Percentiles rank a stretch among this genome's conserved stretches.
phyloP scores from a whole-genome alignment of 2,797 vertebrate species.

The Cyprinodon diabolis region DNA sequence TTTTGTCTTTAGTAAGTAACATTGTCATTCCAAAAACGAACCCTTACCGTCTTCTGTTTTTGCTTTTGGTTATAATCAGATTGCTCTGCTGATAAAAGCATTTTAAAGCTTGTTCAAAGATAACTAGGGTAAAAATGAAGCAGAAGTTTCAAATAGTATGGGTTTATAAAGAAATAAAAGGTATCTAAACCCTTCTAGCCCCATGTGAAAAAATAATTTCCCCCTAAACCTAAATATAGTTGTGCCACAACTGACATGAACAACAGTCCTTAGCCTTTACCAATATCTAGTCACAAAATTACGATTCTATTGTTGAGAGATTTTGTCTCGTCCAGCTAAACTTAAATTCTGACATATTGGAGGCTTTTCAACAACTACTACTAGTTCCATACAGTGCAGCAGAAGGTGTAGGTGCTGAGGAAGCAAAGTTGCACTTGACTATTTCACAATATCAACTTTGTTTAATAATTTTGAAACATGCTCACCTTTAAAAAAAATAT shows the following conservation, averaged over 20 bases:
- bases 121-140: no score
- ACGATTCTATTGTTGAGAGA: not conserved
- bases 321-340: not conserved
- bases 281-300: no score
- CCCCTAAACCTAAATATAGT: not conserved
- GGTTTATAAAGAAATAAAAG: no score
- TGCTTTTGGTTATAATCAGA: no score
- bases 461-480: not conserved
- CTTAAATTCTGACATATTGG: not conserved
- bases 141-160: no score
- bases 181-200: not conserved
- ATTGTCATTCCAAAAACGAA: no score
- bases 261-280: not conserved
- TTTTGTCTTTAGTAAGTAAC: no score
- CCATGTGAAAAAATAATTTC: no score
- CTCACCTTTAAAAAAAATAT: not conserved
- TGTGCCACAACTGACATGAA: not conserved
- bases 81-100: no score
- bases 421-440: not conserved
- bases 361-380: not conserved
- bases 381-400: not conserved
- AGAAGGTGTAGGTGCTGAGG: not conserved
- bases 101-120: no score
- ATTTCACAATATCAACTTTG: not conserved
- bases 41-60: no score